phyloP scores from a whole-genome alignment of 2,888 invertebrate species.

The Stenurella melanura region DNA sequence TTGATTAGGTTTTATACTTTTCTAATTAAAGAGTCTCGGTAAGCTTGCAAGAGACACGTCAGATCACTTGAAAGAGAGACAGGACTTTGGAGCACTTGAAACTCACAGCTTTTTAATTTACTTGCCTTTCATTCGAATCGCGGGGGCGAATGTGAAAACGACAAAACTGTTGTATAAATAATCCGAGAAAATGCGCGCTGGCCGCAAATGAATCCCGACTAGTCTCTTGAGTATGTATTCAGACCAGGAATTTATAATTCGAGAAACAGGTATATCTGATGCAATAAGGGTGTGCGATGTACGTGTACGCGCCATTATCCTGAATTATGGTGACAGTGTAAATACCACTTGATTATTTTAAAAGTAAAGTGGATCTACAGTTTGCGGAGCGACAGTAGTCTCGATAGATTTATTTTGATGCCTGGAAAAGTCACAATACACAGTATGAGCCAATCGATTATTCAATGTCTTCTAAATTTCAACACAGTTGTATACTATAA shows the following conservation, averaged over 20 bases:
- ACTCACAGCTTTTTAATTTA: slow-evolving; percentile 20
- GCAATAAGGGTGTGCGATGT: slow-evolving; percentile 5
- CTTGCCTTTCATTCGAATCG: slow-evolving; percentile 16
- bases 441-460: too few species aligned
- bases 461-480: too few species aligned
- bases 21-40: slow-evolving; percentile 31
- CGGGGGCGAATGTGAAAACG: slow-evolving; percentile 2
- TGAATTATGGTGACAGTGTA: neutral
- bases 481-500: too few species aligned
- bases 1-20: slow-evolving; percentile 41
- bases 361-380: neutral
- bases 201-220: neutral
- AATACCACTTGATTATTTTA: slow-evolving; percentile 13
- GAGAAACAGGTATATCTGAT: neutral
- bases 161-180: slow-evolving; percentile 27
- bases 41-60: slow-evolving; percentile 15
- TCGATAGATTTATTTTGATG: neutral
- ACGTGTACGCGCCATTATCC: neutral
- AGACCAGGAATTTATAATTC: slow-evolving; percentile 10
- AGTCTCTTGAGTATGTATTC: slow-evolving; percentile 5
- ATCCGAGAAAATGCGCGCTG: neutral
- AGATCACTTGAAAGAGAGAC: slow-evolving; percentile 1
- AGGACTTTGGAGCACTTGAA: neutral
- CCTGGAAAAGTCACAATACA: neutral
- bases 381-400: neutral